phyloP scores from a whole-genome alignment of 2,888 invertebrate genomes.

The Lepetodrilus schrolli region DNA sequence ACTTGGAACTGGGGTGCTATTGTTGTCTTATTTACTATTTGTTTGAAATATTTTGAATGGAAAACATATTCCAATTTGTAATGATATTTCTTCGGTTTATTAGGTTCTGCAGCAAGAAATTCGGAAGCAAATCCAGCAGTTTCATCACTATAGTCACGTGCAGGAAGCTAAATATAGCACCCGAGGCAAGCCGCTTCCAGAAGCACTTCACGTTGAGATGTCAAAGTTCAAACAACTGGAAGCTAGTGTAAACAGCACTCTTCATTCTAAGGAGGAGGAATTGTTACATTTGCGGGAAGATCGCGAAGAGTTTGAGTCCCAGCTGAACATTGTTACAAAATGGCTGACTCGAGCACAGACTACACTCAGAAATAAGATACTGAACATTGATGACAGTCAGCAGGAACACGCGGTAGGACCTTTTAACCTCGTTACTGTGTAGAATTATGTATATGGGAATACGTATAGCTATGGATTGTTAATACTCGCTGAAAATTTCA shows the following conservation, averaged over 20 bases:
- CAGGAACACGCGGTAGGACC: conserved; percentile 60
- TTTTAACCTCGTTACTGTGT: too few species aligned
- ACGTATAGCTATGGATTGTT: too few species aligned
- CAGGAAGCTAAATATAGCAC: conserved; percentile 61
- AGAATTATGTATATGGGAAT: too few species aligned
- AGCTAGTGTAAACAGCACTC: conserved; percentile 45
- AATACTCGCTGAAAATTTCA: too few species aligned
- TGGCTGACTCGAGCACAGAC: conserved; percentile 62
- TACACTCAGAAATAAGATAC: conserved; percentile 57
- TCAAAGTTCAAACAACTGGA: conserved; percentile 51
- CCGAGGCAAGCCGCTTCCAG: conserved; percentile 54
- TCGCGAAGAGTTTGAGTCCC: conserved; percentile 50
- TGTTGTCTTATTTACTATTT: too few species aligned
- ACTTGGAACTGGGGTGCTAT: too few species aligned
- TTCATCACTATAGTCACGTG: conserved; percentile 50
- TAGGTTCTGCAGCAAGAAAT: conserved; percentile 65
- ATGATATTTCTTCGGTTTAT: conserved; percentile 13
- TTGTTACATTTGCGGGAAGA: conserved; percentile 59
- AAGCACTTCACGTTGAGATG: conserved; percentile 54
- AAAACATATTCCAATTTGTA: too few species aligned
- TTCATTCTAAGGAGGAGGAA: conserved; percentile 60
- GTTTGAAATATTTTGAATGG: too few species aligned
- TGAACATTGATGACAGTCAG: conserved; percentile 55
- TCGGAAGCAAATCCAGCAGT: conserved; percentile 56
- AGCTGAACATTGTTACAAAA: conserved; percentile 47